phyloP scores from a whole-genome alignment of 2,888 invertebrate genomes.

The Napeogenes sylphis region DNA sequence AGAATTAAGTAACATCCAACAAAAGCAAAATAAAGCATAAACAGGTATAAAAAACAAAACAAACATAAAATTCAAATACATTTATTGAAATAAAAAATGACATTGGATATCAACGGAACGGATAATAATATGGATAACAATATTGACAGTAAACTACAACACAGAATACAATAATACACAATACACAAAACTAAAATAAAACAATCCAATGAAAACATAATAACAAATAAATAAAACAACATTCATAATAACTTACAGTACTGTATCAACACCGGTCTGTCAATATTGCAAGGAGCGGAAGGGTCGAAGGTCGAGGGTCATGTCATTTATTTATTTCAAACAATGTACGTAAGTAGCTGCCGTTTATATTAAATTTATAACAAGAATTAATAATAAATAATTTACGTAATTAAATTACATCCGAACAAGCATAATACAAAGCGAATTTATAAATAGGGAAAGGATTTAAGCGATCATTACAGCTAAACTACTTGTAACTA shows the following conservation, averaged over 20 bases:
- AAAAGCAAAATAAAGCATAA: not conserved
- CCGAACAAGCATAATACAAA: conserved; percentile 70
- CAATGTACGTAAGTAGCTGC: conserved; percentile 73
- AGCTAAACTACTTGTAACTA: conserved; percentile 35
- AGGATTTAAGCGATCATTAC: conserved; percentile 16
- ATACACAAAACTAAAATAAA: conserved; percentile 66
- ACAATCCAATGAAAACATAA: conserved; percentile 70
- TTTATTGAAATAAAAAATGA: conserved; percentile 78
- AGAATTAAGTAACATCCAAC: too few species aligned
- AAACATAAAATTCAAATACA: conserved; percentile 59
- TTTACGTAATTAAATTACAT: conserved; percentile 44
- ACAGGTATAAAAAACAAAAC: conserved; percentile 41
- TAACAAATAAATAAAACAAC: conserved; percentile 72
- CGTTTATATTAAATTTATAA: conserved; percentile 64
- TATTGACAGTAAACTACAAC: conserved; percentile 72
- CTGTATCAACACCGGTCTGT: conserved; percentile 76
- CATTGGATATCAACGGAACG: conserved; percentile 54
- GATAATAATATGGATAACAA: conserved; percentile 71
- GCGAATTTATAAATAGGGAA: conserved; percentile 43
- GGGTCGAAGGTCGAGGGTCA: conserved; percentile 38
- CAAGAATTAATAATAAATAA: conserved; percentile 55
- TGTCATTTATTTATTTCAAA: conserved; percentile 75
- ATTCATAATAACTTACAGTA: conserved; percentile 58
- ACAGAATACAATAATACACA: conserved; percentile 59
- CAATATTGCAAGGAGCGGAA: conserved; percentile 64